Conservation (phyloP, 2,113 vertebrate species). For the Rhinoderma darwinii region DNA sequence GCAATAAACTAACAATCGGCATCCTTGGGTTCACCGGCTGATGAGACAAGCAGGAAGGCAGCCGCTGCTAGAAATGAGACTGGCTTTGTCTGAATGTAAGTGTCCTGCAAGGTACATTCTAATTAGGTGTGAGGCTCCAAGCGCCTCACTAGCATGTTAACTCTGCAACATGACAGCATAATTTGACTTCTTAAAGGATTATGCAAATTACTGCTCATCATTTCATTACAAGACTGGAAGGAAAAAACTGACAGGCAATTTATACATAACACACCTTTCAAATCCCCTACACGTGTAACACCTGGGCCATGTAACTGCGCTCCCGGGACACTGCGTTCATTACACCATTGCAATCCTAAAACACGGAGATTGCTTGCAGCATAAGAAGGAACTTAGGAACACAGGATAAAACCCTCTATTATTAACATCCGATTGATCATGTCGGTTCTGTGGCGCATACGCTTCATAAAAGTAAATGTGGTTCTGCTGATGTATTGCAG, state of each 20-base stretch:
- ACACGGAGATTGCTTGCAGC: slow-evolving; percentile 14
- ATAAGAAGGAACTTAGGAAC: slow-evolving; percentile 11
- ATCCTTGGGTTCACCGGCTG: not conserved
- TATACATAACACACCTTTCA: slow-evolving; percentile 94
- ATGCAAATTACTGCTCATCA: slow-evolving; percentile 95
- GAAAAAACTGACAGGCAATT: slow-evolving; percentile 94
- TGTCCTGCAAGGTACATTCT: slow-evolving; percentile 90
- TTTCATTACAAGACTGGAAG: slow-evolving; percentile 85
- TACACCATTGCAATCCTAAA: slow-evolving; percentile 26
- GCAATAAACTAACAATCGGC: not conserved
- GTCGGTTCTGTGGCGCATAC: not conserved
- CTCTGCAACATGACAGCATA: slow-evolving; percentile 96
- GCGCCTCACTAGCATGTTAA: slow-evolving; percentile 95
- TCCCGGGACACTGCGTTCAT: slow-evolving; percentile 50
- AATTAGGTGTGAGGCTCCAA: slow-evolving; percentile 89
- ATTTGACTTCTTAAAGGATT: slow-evolving; percentile 98
- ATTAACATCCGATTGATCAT: not conserved
- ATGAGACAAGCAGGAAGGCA: not conserved
- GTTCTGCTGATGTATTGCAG: not conserved
- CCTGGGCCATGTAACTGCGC: slow-evolving; percentile 82
- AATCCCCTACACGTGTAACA: slow-evolving; percentile 88
- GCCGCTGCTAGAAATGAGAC: slow-evolving; percentile 65
- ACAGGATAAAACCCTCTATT: not conserved
- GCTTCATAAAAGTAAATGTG: not conserved
- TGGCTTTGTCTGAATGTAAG: slow-evolving; percentile 84